A percentile compares a stretch with the other conserved stretches of the same genome.
phyloP scores from a whole-genome alignment of 2,797 vertebrate genomes.

The Simalia tracyae region DNA sequence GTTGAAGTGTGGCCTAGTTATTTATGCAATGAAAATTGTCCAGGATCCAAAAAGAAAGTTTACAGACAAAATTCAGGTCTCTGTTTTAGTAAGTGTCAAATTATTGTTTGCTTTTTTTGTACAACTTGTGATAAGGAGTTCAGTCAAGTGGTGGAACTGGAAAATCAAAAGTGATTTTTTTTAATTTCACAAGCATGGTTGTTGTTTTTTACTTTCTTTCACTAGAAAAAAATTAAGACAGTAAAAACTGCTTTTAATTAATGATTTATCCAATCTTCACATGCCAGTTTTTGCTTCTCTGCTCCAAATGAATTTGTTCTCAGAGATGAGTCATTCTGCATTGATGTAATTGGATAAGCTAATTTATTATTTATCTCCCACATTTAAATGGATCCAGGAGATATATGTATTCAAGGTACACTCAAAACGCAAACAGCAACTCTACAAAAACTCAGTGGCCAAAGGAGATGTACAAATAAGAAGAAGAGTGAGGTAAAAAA shows the following conservation, averaged over 20 bases:
- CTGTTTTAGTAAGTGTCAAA: neutral
- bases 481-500: neutral
- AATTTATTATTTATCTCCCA: conserved; percentile 14
- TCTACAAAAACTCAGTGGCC: neutral
- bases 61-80: neutral
- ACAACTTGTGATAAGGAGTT: neutral
- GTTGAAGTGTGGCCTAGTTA: conserved; percentile 9
- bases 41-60: conserved; percentile 21
- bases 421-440: neutral
- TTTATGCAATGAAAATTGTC: conserved; percentile 3
- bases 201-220: neutral
- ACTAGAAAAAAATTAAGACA: conserved; percentile 3
- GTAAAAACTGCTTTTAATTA: conserved; percentile 14
- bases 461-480: neutral
- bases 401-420: conserved; percentile 29
- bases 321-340: conserved; percentile 19
- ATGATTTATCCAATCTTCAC: neutral
- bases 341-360: conserved; percentile 34
- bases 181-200: neutral
- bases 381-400: conserved; percentile 32
- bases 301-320: conserved; percentile 12
- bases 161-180: neutral
- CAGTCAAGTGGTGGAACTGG: neutral
- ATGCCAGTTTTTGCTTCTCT: conserved; percentile 13
- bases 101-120: neutral